Evolutionary conservation across 2,797 vertebrate species (phyloP), one percentile per base, ranked within the genome.

Genomic region (Mycteria americana): DNA sequence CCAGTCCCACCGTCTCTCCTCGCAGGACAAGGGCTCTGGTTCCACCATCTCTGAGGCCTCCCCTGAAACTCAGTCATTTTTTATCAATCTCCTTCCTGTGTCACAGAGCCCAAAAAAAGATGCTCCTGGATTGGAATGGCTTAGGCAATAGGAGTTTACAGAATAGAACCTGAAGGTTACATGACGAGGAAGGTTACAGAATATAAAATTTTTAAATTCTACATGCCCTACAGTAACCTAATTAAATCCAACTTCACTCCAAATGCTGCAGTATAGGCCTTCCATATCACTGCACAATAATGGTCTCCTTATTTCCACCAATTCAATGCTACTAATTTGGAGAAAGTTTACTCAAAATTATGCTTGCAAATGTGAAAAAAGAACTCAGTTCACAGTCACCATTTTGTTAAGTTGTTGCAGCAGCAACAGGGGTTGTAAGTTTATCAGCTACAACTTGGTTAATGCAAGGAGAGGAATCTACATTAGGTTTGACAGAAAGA

Each of bases 401-500:
- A 31, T 60, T 88, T 57, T 80, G n/a, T 60, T 78, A 96, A 85
- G 70, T 83, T 74, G 37, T 76, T 96, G 53, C 21, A 91, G n/a
- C 17, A 93, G 67, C 48, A 78, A 45, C 31, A 88, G 33, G 4
- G 23, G 6, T 64, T 93, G 22, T 73, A 84, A 73, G 25, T 88
- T 51, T 69, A 89, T 76, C 50, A 91, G 31, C n/a, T 95, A 91
- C 67, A 94, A 68, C 67, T 91, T 76, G 2, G 63, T 91, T 93
- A 94, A 82, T 37, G 33, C 10, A 50, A 95, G 11, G 24, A 83
- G 35, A 96, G 46, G 59, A 67, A 88, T 65, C 21, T 69, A 94
- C 97, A 97, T 93, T 91, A 85, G 10, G 91, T 92, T 69, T 81
- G 59, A 85, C 82, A 87, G 64, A 91, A 72, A 60, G 76, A 72